Conservation (phyloP, 2,888 invertebrate genomes). For the Epinotia ramella region DNA sequence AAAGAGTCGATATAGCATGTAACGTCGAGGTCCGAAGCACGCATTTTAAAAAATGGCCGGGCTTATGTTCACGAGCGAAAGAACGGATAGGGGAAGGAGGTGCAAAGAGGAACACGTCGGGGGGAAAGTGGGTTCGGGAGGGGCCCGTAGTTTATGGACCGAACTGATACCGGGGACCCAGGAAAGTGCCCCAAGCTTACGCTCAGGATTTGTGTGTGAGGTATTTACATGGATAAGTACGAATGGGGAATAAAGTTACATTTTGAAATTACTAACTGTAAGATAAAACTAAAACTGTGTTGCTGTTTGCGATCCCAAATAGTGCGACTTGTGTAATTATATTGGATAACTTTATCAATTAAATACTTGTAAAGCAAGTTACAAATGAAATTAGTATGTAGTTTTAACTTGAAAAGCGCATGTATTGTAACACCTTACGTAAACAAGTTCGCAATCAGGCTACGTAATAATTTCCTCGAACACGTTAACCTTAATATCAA, state of each 20-base stretch:
- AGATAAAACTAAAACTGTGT: not conserved
- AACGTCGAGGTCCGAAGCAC: slow-evolving; percentile 72
- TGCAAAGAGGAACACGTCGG: slow-evolving; percentile 52
- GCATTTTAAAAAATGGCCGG: slow-evolving; percentile 81
- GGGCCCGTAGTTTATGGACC: slow-evolving; percentile 79
- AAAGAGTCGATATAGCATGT: slow-evolving; percentile 71
- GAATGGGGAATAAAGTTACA: slow-evolving; percentile 54
- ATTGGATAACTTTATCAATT: not conserved
- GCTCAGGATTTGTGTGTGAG: slow-evolving; percentile 77
- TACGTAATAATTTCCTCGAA: slow-evolving; percentile 12
- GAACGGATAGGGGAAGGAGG: slow-evolving; percentile 66
- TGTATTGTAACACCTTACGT: not conserved
- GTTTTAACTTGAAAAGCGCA: slow-evolving; percentile 1
- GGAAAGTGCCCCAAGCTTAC: slow-evolving; percentile 80
- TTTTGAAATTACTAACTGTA: slow-evolving; percentile 4
- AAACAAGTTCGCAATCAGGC: not conserved
- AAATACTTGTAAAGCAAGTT: too few relatives aligned
- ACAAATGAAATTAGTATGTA: not conserved
- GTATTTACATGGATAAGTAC: slow-evolving; percentile 75
- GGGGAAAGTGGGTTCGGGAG: slow-evolving; percentile 49
- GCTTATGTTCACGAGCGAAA: slow-evolving; percentile 73
- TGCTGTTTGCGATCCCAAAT: not conserved
- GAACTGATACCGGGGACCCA: slow-evolving; percentile 80
- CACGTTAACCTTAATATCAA: slow-evolving; percentile 3
- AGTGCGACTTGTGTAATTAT: not conserved